phyloP scores from a whole-genome alignment of 2,888 invertebrate genomes.

The Synergus laeviventris region DNA sequence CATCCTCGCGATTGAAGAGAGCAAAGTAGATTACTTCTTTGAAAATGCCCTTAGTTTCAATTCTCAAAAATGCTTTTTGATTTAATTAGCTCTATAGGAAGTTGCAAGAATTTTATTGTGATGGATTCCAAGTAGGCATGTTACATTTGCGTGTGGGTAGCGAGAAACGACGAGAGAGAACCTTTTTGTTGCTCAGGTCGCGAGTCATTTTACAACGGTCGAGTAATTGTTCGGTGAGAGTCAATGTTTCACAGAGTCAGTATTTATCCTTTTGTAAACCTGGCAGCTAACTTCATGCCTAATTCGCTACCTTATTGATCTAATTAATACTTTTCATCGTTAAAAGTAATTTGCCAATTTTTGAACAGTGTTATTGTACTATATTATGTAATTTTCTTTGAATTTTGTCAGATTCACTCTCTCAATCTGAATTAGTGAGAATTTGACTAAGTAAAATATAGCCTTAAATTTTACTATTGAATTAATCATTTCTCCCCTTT shows the following conservation, averaged over 20 bases:
- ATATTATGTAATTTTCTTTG: too few species aligned
- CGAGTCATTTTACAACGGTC: conserved; percentile 7
- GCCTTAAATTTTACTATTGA: too few species aligned
- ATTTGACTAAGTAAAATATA: too few species aligned
- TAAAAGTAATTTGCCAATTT: neutral
- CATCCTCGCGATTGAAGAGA: too few species aligned
- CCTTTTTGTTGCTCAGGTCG: neutral
- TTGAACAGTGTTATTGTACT: too few species aligned
- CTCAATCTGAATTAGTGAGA: too few species aligned
- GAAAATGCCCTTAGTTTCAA: neutral
- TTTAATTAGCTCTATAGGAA: neutral
- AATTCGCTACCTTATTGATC: too few species aligned
- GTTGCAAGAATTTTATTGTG: neutral
- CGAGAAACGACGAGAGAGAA: neutral
- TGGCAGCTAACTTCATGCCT: too few species aligned
- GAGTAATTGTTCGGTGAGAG: neutral
- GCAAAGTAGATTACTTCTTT: too few species aligned
- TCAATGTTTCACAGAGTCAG: neutral
- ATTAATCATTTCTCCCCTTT: too few species aligned
- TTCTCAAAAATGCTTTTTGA: neutral
- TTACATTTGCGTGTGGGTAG: conserved; percentile 9
- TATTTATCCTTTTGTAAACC: neutral
- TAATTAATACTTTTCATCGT: too few species aligned
- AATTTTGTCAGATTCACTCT: too few species aligned
- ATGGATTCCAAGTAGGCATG: neutral